Percentiles rank a stretch among this genome's conserved stretches.
Evolutionary conservation across 2,797 vertebrate species (phyloP).

Genomic region (Neoniphon sammara): DNA sequence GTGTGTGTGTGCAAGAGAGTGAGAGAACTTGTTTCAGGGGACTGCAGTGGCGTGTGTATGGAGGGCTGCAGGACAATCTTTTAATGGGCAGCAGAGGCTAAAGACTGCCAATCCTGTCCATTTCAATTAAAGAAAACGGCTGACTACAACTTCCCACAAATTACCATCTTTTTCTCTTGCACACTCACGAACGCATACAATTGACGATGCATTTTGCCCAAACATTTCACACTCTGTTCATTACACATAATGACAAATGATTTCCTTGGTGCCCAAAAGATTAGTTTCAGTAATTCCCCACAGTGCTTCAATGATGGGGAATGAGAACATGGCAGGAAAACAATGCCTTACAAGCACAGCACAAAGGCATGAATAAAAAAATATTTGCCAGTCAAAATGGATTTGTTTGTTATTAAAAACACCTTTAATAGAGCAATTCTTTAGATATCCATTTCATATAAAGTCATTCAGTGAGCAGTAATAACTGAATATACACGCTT

Average conservation of each 20-base stretch:
- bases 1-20: conserved; percentile 24
- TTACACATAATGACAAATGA: conserved; percentile 51
- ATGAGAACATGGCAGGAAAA: conserved; percentile 39
- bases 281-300: conserved; percentile 42
- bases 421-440: conserved; percentile 77
- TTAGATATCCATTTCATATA: conserved; percentile 65
- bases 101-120: conserved; percentile 67
- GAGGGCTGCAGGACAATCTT: conserved; percentile 69
- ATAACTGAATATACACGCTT: conserved; percentile 46
- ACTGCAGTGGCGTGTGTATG: conserved; percentile 37
- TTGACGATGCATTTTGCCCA: conserved; percentile 15
- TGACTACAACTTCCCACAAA: conserved; percentile 50
- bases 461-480: conserved; percentile 65
- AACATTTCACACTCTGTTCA: conserved; percentile 52
- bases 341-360: conserved; percentile 37
- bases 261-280: conserved; percentile 38
- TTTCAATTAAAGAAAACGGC: conserved; percentile 77
- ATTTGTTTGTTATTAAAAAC: conserved; percentile 69
- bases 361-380: background rate
- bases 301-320: conserved; percentile 30
- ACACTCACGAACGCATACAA: conserved; percentile 29
- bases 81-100: conserved; percentile 63
- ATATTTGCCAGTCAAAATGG: conserved; percentile 21
- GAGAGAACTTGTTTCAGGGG: conserved; percentile 30
- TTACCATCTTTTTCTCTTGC: conserved; percentile 31